Evolutionary conservation across 2,888 invertebrate species (phyloP), one percentile per base, ranked within the genome.

Genomic region (Emmelina monodactyla): DNA sequence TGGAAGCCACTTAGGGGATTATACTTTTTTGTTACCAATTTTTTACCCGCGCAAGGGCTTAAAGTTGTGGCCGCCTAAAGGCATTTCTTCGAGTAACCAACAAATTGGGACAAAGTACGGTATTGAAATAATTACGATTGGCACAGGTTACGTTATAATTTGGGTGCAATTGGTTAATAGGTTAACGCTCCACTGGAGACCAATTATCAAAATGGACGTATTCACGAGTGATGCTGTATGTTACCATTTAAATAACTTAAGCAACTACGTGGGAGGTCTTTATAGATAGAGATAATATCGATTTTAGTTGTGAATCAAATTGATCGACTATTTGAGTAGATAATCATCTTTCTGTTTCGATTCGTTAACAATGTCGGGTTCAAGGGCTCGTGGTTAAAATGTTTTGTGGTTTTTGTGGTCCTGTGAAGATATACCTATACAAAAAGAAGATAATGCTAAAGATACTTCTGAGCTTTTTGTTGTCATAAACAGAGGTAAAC

Each of bases 191-290:
- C 49, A 54, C 48, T 42, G 48, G 51, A 47, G 48, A 42, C 46
- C 58, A 60, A 58, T 58, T 58, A 63, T 61, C 52, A 44, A 48
- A 59, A 61, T 55, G 49, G 49, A 47, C 45, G 46, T 46, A 32
- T 51, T 44, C 9, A 10, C 25, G 9, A 7, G 25, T 25, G 25
- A 11, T 9, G 11, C 4, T 9, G 25, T 25, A 25, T 11, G 28
- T 16, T 22, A 28, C 31, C 22, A 28, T 22, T 11, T 16, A 16
- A 15, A 31, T 31, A 15, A 13, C 25, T 25, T 25, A 25, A 11
- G 9, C n/a, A n/a, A 44, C 62, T 45, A 51, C 56, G 62, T 64
- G 66, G 66, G 66, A 56, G 65, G 65, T 66, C 65, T 37, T 30
- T 40, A 42, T 38, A 46, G 35, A 37, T 49, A 43, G 43, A n/a